phyloP scores from a whole-genome alignment of 92 coral and sea anemone genomes.

The Parazoanthus swiftii region DNA sequence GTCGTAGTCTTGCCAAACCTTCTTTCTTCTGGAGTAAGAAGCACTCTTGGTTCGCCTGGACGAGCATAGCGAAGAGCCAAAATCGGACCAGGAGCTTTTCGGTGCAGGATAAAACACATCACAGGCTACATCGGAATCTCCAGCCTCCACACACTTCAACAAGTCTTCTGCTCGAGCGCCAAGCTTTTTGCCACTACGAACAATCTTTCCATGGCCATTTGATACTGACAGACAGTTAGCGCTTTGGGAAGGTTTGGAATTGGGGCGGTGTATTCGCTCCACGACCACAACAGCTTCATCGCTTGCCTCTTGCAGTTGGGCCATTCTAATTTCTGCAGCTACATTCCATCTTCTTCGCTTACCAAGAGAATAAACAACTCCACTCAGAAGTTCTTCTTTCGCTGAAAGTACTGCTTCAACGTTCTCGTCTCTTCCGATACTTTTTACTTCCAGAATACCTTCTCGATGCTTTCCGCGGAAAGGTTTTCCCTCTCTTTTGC shows the following conservation, averaged over 20 bases:
- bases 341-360: slow-evolving; percentile 33
- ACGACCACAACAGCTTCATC: slow-evolving; percentile 2
- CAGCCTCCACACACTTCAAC: neutral
- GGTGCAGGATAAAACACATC: slow-evolving; percentile 7
- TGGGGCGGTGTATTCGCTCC: slow-evolving; percentile 18
- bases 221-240: slow-evolving; percentile 33
- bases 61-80: neutral
- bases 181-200: slow-evolving; percentile 13
- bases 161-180: slow-evolving; percentile 28
- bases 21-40: slow-evolving; percentile 20
- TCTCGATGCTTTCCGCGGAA: slow-evolving; percentile 12
- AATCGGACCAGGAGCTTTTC: slow-evolving; percentile 16
- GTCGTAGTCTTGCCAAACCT: neutral
- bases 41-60: neutral
- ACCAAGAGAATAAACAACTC: slow-evolving; percentile 37
- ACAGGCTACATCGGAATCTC: neutral
- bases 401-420: slow-evolving; percentile 6
- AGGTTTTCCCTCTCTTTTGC: neutral
- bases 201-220: neutral
- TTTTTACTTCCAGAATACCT: slow-evolving; percentile 31
- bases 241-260: neutral
- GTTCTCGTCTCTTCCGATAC: neutral
- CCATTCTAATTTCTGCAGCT: slow-evolving; percentile 17
- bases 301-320: neutral
- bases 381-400: slow-evolving; percentile 30